These are phyloP conservation scores for Nipponia nippon DNA, from an alignment of 2,113 vertebrate species.

Conservation along the genomic window DNA sequence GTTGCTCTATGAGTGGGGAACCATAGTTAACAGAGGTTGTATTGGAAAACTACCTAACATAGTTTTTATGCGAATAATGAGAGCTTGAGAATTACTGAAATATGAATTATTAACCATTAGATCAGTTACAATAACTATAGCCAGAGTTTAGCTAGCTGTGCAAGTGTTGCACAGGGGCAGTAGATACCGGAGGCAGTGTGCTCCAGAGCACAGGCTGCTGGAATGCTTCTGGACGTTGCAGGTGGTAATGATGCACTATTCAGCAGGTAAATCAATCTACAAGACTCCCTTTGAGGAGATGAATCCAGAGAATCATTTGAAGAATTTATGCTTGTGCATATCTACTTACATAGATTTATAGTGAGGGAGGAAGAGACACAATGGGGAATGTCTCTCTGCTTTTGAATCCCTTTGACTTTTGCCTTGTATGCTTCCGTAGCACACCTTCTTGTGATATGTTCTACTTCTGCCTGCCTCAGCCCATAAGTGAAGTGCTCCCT, in stretches of 20 bases:
- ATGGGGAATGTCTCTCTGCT: not conserved
- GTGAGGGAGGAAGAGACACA: not conserved
- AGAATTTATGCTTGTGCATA: not conserved
- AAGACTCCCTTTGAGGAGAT: not conserved
- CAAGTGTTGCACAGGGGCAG: not conserved
- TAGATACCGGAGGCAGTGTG: not conserved
- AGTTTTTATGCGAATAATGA: not conserved
- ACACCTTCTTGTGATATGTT: not conserved
- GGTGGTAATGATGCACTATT: not conserved
- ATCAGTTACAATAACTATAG: not conserved
- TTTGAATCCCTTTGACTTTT: not conserved
- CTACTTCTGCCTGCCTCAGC: not conserved
- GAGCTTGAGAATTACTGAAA: not conserved
- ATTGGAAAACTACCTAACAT: not conserved
- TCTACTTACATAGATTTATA: not conserved
- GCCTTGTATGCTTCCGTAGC: rapidly evolving
- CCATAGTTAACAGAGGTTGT: not conserved
- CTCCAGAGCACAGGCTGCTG: not conserved
- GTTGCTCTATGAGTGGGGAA: not conserved
- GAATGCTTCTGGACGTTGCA: not conserved
- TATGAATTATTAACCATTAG: not conserved
- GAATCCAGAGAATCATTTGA: not conserved
- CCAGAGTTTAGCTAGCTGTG: not conserved
- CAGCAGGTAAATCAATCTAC: not conserved
- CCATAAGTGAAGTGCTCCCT: not conserved